Conservation (phyloP, 2,113 vertebrate genomes). For the Alaudala cheleensis region DNA sequence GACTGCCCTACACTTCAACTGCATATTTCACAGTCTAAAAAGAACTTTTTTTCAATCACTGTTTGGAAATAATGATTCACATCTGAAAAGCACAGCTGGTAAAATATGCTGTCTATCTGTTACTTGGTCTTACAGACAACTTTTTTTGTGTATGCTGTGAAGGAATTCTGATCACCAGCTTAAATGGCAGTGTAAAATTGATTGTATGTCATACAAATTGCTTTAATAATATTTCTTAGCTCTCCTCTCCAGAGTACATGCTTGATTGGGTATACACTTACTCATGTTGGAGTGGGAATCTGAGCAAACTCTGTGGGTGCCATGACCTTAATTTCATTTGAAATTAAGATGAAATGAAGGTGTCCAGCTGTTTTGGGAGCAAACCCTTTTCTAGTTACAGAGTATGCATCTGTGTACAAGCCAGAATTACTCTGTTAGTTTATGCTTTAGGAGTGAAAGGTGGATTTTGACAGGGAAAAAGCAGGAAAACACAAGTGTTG, state of each 20-base stretch:
- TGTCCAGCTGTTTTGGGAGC: not conserved
- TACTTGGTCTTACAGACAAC: not conserved
- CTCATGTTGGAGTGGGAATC: not conserved
- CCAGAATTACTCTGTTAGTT: not conserved
- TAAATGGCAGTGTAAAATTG: not conserved
- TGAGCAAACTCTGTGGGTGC: not conserved
- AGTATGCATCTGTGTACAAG: not conserved
- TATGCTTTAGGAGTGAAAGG: not conserved
- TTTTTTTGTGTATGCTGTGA: not conserved
- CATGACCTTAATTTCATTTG: not conserved
- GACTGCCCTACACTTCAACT: not conserved
- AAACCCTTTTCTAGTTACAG: not conserved
- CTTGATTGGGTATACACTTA: not conserved
- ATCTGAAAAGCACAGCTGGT: not conserved
- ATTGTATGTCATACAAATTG: not conserved
- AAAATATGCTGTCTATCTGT: not conserved
- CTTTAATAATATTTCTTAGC: not conserved
- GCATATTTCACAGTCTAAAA: not conserved
- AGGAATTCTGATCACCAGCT: not conserved
- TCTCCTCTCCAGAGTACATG: not conserved
- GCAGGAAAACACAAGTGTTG: not conserved
- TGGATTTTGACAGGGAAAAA: not conserved
- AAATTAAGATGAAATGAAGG: not conserved
- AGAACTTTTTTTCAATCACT: not conserved
- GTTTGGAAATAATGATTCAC: not conserved